phyloP scores from a whole-genome alignment of 2,797 vertebrate genomes.

The Enteromius afrohamiltoni region DNA sequence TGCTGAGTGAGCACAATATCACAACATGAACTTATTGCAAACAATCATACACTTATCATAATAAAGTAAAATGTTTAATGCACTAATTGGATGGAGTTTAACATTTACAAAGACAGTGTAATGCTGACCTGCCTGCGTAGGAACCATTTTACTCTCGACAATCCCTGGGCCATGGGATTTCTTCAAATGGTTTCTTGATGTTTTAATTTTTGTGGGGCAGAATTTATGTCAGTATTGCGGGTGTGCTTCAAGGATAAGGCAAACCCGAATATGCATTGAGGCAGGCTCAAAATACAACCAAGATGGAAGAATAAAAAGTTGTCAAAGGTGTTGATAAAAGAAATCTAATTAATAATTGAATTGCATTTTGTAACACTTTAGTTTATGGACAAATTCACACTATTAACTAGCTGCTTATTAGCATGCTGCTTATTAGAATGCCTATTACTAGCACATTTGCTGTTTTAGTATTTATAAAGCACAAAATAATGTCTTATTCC shows the following conservation, averaged over 20 bases:
- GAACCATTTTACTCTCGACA: not conserved
- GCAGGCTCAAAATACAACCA: not conserved
- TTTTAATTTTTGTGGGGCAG: not conserved
- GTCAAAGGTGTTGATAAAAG: not conserved
- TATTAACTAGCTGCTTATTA: not conserved
- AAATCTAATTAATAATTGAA: not conserved
- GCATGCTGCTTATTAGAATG: not conserved
- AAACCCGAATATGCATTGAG: not conserved
- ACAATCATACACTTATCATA: not conserved
- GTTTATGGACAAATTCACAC: not conserved
- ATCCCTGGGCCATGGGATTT: not conserved
- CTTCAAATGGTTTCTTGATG: not conserved
- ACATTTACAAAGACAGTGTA: not conserved
- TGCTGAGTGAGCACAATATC: slow-evolving; percentile 2
- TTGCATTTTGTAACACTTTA: not conserved
- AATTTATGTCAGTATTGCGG: not conserved
- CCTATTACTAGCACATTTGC: not conserved
- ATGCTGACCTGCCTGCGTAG: not conserved
- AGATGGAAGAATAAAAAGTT: not conserved
- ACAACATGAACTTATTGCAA: not conserved
- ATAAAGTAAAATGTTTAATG: not conserved
- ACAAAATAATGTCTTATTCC: too few relatives aligned
- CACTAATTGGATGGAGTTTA: not conserved
- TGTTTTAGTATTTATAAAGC: not conserved
- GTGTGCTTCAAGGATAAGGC: not conserved